Evolutionary conservation across 1,140 invertebrate genomes (phyloP).

Genomic region (Drosophila sturtevanti): DNA sequence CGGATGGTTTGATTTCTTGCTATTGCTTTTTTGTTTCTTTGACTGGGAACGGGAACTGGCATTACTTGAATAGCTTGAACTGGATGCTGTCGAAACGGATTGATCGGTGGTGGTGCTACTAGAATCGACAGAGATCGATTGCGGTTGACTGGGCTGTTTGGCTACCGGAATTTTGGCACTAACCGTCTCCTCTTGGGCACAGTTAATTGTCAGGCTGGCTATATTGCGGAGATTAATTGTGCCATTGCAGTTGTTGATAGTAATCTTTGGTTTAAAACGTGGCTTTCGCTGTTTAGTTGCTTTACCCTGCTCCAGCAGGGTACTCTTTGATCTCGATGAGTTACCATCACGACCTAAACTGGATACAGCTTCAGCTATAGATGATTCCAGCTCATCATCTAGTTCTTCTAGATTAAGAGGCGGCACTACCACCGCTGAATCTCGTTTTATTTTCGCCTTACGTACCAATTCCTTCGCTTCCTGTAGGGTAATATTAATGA

Average conservation of each 20-base stretch:
- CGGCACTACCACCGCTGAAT: slow-evolving; percentile 51
- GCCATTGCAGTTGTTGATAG: slow-evolving; percentile 82
- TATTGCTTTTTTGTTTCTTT: slow-evolving; percentile 57
- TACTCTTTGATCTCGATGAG: slow-evolving; percentile 46
- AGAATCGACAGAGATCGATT: slow-evolving; percentile 33
- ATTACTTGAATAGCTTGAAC: slow-evolving; percentile 73
- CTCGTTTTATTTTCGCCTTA: slow-evolving; percentile 58
- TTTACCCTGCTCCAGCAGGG: slow-evolving; percentile 32
- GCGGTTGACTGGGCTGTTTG: slow-evolving; percentile 31
- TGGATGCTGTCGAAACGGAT: slow-evolving; percentile 38
- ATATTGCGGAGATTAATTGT: slow-evolving; percentile 81
- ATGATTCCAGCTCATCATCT: slow-evolving; percentile 77
- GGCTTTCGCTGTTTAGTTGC: slow-evolving; percentile 50
- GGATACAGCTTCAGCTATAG: slow-evolving; percentile 75
- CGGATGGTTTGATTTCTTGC: slow-evolving; percentile 27
- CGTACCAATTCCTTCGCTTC: slow-evolving; percentile 75
- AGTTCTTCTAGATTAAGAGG: slow-evolving; percentile 73
- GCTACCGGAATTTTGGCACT: slow-evolving; percentile 62
- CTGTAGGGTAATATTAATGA: slow-evolving; percentile 79
- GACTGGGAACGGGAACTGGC: slow-evolving; percentile 75
- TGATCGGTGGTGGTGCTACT: slow-evolving; percentile 43
- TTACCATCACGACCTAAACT: slow-evolving; percentile 60
- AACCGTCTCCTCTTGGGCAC: slow-evolving; percentile 71
- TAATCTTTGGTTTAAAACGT: slow-evolving; percentile 79
- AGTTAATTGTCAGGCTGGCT: slow-evolving; percentile 78